Evolutionary conservation across 2,113 vertebrate genomes (phyloP).

Genomic region (Xenus cinereus): DNA sequence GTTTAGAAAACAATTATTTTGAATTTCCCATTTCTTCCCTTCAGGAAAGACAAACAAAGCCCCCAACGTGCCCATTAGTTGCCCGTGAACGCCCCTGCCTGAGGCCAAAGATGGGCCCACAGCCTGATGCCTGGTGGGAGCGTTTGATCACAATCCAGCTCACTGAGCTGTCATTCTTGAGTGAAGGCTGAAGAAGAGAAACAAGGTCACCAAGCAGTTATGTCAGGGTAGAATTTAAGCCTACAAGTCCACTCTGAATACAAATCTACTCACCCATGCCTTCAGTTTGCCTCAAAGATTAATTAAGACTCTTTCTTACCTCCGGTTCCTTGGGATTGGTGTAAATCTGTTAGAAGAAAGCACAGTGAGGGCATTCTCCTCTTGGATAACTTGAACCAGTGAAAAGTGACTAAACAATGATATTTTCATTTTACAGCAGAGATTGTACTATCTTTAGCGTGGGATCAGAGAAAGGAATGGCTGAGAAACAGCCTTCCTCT

Average conservation of each 20-base stretch:
- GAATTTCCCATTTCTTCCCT: neutral
- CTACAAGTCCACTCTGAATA: slow-evolving; percentile 42
- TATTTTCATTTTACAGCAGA: slow-evolving; percentile 5
- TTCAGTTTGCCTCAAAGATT: slow-evolving; percentile 19
- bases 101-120: slow-evolving; percentile 4
- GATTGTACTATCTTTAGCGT: neutral
- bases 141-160: slow-evolving; percentile 42
- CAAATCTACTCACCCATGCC: slow-evolving; percentile 54
- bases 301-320: slow-evolving; percentile 73
- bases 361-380: slow-evolving; percentile 58
- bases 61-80: neutral
- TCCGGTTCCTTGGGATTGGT: slow-evolving; percentile 74
- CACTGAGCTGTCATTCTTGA: slow-evolving; percentile 17
- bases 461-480: slow-evolving; percentile 5
- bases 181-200: slow-evolving; percentile 32
- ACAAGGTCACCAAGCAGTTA: slow-evolving; percentile 15
- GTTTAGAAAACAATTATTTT: neutral
- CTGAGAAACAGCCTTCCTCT: neutral
- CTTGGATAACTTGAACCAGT: slow-evolving; percentile 9
- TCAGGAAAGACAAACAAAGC: neutral
- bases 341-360: slow-evolving; percentile 75
- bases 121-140: neutral
- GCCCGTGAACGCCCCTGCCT: neutral
- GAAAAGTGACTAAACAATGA: slow-evolving; percentile 3
- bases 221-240: slow-evolving; percentile 17